Percentiles rank a stretch among this genome's conserved stretches.
phyloP scores from a whole-genome alignment of 1,140 invertebrate genomes.

The Euschistus heros region DNA sequence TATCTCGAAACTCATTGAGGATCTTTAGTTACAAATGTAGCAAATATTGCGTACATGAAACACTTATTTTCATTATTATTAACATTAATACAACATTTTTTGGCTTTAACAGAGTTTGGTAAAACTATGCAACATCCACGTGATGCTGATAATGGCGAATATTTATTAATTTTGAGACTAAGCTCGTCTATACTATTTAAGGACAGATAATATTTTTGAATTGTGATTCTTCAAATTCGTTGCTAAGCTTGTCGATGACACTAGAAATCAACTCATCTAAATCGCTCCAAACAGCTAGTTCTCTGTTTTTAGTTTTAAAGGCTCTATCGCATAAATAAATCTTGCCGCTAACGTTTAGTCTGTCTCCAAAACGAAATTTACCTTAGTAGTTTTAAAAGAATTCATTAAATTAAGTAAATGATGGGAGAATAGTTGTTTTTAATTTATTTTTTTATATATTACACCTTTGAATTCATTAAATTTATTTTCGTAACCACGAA shows the following conservation, averaged over 20 bases:
- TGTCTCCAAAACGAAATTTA: background rate
- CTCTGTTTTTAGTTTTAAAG: background rate
- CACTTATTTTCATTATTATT: slow-evolving; percentile 3
- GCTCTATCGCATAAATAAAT: background rate
- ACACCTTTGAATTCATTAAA: too few species aligned
- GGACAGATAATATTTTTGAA: background rate
- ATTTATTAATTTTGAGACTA: background rate
- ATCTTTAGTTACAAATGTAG: background rate
- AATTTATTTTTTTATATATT: too few species aligned
- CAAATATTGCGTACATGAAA: background rate
- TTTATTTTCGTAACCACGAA: too few species aligned
- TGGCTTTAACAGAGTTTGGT: too few species aligned
- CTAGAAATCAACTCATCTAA: background rate
- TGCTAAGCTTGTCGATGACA: background rate
- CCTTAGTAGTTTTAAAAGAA: background rate
- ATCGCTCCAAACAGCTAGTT: background rate
- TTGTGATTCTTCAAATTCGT: background rate
- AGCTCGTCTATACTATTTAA: background rate
- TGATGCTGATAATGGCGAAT: background rate
- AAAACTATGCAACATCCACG: background rate
- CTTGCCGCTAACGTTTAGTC: background rate
- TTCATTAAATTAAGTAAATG: too few species aligned
- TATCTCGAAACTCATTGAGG: background rate
- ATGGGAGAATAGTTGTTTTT: too few species aligned
- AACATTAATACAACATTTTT: too few species aligned